Evolutionary conservation across 2,797 vertebrate genomes (phyloP).

Genomic region (Neosilurus hyrtlii): DNA sequence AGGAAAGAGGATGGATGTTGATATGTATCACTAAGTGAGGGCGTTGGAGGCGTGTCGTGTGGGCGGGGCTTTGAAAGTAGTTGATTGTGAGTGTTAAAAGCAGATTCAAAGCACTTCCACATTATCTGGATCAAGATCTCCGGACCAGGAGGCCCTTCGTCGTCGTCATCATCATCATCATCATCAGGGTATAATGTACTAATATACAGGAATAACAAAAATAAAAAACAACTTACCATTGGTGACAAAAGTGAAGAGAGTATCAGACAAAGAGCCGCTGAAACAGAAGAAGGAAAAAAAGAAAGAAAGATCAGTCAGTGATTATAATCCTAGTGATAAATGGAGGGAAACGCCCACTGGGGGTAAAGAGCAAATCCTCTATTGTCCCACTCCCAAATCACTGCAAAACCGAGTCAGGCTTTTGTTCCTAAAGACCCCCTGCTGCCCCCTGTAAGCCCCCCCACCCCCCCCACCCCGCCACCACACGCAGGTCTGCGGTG

Average conservation of each 20-base stretch:
- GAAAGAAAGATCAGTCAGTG: slow-evolving; percentile 53
- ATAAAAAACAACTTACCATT: slow-evolving; percentile 72
- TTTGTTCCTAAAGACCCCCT: slow-evolving; percentile 38
- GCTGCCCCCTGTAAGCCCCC: slow-evolving; percentile 17
- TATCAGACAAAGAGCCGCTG: slow-evolving; percentile 84
- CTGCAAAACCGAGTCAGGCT: slow-evolving; percentile 1
- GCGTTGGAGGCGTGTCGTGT: neutral
- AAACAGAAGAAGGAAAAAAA: slow-evolving; percentile 63
- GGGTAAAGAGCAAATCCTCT: slow-evolving; percentile 42
- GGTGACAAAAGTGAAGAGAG: slow-evolving; percentile 77
- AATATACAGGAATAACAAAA: neutral
- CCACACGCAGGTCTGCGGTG: slow-evolving; percentile 30
- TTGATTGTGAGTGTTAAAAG: neutral
- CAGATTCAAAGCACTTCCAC: neutral
- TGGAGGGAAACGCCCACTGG: slow-evolving; percentile 55
- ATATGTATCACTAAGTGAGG: neutral
- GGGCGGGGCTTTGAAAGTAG: neutral
- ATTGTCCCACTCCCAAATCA: slow-evolving; percentile 34
- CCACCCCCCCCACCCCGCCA: neutral
- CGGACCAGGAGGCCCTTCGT: neutral
- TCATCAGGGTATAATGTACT: neutral
- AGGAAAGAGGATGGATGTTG: neutral
- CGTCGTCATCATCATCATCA: neutral
- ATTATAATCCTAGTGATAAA: slow-evolving; percentile 60
- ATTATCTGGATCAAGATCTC: neutral